phyloP scores from a whole-genome alignment of 2,113 vertebrate genomes.

The Chaetura pelagica region DNA sequence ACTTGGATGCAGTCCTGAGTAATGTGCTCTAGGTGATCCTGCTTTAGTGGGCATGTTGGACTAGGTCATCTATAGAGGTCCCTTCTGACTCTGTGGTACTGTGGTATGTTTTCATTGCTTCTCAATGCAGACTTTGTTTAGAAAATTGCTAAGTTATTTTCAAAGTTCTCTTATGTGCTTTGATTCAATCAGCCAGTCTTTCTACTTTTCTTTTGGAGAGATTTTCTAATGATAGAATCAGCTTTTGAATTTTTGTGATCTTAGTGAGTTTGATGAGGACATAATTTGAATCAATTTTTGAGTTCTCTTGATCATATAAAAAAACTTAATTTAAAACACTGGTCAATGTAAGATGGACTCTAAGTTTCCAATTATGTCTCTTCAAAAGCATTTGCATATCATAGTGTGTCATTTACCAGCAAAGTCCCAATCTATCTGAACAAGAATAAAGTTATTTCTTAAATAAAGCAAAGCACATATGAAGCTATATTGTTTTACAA shows the following conservation, averaged over 20 bases:
- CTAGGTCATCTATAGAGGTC: too few species aligned
- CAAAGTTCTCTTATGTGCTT: not conserved
- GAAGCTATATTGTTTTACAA: not conserved
- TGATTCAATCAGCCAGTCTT: not conserved
- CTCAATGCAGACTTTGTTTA: slow-evolving; percentile 28
- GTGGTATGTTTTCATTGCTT: not conserved
- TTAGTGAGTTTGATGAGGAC: not conserved
- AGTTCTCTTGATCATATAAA: slow-evolving; percentile 34
- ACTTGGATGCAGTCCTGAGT: too few species aligned
- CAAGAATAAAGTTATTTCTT: slow-evolving; percentile 6
- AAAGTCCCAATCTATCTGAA: not conserved
- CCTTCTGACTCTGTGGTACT: too few species aligned
- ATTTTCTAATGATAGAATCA: slow-evolving; percentile 45
- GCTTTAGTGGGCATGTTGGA: too few species aligned
- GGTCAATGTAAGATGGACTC: not conserved
- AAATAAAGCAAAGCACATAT: not conserved
- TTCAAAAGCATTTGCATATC: slow-evolving; percentile 39
- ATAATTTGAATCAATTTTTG: slow-evolving; percentile 33
- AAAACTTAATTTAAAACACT: slow-evolving; percentile 41
- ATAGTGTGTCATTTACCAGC: not conserved
- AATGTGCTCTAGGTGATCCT: too few species aligned
- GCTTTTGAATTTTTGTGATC: slow-evolving; percentile 21
- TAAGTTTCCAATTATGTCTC: slow-evolving; percentile 22
- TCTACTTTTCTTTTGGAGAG: not conserved
- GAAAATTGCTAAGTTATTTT: slow-evolving; percentile 25